Base-by-base conservation (phyloP, 2,113 vertebrate genomes). In the Microcebus jonahi region DNA sequence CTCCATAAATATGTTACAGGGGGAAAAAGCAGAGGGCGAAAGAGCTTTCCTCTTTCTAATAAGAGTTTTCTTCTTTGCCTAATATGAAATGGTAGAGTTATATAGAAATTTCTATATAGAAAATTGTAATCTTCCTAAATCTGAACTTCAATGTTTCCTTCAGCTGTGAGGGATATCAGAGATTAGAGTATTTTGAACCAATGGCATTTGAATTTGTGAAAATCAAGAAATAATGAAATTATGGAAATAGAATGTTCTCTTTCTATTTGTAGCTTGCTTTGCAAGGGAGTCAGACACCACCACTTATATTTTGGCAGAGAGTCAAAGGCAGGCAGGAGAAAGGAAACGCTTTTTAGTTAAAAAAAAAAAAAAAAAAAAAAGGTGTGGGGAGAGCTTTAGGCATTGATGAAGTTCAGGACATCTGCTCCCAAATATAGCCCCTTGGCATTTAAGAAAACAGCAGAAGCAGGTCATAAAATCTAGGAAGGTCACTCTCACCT, bases 181-280 rank as follows among this genome's bases (percentile, higher is more conserved):
- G 21, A 89, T 29, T 70, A n/a, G 87, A 94, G 21, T 27, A 82
- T 81, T 94, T 94, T 96, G 71, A 92, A 80, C 15, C 25, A 77
- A 15, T 5, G 2, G 3, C 34, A 27, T 82, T 87, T 79, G 25
- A 71, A 93, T 76, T 59, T 82, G 27, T 81, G 53, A 25, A 61
- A 63, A 53, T 94, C 39, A 77, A 39, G 45, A 63, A 73, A 71
- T 48, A 68, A 68, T 42, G 10, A 39, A 34, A 77, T 4, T 79
- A 15, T 59, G 3, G 4, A 20, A 12, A 85, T 36, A 31, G 39
- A 73, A 34, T 17, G 31, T 15, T 48, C 25, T n/a, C 21, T 17
- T 59, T 45, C 48, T 48, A 61, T 53, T 76, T 2, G 61, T 81
- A 57, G 8, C 17, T 79, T 83, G 25, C n/a, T 42, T 1, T 42